Conservation (phyloP, 2,113 vertebrate genomes). For the Himantopus leucocephalus region DNA sequence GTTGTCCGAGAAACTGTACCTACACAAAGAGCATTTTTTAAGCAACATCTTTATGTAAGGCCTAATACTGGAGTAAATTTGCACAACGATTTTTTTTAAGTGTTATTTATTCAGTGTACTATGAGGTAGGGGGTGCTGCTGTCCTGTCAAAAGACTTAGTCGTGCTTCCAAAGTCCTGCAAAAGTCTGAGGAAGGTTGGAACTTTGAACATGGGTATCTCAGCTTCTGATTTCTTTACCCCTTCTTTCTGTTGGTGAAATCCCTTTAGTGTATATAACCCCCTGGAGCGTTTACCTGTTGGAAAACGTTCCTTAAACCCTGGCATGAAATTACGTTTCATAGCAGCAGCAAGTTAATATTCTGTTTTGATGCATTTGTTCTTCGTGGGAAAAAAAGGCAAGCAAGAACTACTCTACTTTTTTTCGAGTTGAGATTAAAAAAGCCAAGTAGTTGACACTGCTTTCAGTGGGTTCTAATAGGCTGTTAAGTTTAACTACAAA, state of each 20-base stretch:
- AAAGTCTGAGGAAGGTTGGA: neutral
- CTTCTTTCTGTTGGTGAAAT: neutral
- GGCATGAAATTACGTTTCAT: neutral
- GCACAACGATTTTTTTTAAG: neutral
- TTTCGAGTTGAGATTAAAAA: neutral
- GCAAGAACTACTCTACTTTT: neutral
- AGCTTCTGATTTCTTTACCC: neutral
- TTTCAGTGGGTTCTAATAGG: neutral
- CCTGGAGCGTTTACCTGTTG: neutral
- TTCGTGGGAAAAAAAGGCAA: neutral
- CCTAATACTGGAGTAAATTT: neutral
- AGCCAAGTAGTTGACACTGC: neutral
- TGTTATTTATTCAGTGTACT: neutral
- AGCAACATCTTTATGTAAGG: neutral
- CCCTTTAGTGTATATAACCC: neutral
- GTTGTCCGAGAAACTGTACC: neutral
- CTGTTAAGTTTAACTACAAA: neutral
- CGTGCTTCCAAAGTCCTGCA: neutral
- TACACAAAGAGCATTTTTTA: neutral
- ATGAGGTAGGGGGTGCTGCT: constrained; percentile 1
- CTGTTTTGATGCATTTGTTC: neutral
- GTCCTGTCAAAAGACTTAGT: neutral
- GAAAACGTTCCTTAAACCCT: neutral
- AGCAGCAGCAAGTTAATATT: neutral
- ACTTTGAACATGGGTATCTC: neutral